Evolutionary conservation across 2,888 invertebrate genomes (phyloP).

Genomic region (Piscicola geometra): DNA sequence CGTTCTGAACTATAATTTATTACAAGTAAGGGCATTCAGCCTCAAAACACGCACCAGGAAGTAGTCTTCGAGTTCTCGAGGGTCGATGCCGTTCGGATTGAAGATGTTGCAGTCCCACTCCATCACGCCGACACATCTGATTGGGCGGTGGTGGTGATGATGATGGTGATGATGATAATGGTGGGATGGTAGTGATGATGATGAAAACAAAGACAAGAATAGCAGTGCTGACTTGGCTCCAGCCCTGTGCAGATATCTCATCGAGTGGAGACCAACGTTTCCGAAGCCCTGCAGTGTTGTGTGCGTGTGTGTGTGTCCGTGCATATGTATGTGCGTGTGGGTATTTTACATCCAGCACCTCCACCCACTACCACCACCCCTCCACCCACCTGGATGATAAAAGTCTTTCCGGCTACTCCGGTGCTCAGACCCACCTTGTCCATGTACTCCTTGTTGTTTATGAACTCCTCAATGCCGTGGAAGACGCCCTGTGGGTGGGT

Average conservation of each 20-base stretch:
- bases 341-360: too few species aligned
- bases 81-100: constrained; percentile 88
- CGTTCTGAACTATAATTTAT: too few species aligned
- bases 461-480: constrained; percentile 87
- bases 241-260: constrained; percentile 84
- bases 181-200: constrained; percentile 46
- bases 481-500: constrained; percentile 59
- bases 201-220: not conserved
- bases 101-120: constrained; percentile 81
- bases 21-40: too few species aligned
- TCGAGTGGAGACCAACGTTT: constrained; percentile 92
- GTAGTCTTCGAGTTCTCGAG: constrained; percentile 64
- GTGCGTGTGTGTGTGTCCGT: not conserved
- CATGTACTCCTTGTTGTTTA: constrained; percentile 91
- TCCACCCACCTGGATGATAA: constrained; percentile 81
- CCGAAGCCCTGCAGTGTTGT: constrained; percentile 72
- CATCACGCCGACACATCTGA: constrained; percentile 74
- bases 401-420: constrained; percentile 92
- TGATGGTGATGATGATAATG: constrained; percentile 10
- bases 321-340: too few species aligned
- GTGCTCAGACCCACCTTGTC: constrained; percentile 83
- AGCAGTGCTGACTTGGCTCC: constrained; percentile 64
- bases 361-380: too few species aligned
- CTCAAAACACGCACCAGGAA: constrained; percentile 42
- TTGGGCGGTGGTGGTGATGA: constrained; percentile 47